phyloP scores from a whole-genome alignment of 2,113 vertebrate species.

The Cichladusa arquata region DNA sequence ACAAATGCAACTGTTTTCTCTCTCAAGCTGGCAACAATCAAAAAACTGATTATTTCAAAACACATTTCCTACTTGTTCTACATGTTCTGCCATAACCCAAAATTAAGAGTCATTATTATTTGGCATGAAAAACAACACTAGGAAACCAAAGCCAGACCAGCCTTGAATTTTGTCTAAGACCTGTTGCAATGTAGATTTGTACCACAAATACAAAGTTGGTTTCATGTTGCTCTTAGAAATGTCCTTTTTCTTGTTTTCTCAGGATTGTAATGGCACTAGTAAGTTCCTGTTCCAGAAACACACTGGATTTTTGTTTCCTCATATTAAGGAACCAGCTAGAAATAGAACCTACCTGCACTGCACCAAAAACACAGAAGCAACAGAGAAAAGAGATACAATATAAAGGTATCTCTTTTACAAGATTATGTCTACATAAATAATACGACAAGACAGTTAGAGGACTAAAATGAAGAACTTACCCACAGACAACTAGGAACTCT shows the following conservation, averaged over 20 bases:
- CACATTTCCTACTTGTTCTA: not conserved
- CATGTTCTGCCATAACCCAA: not conserved
- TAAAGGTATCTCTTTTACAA: rapidly evolving
- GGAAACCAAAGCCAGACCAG: not conserved
- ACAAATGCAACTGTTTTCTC: not conserved
- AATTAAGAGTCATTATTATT: not conserved
- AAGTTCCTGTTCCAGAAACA: not conserved
- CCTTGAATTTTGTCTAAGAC: not conserved
- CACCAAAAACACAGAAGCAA: not conserved
- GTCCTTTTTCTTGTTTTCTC: not conserved
- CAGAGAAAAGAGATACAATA: not conserved
- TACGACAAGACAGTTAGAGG: not conserved
- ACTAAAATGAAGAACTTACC: not conserved
- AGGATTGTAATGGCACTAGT: not conserved
- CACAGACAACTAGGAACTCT: not conserved
- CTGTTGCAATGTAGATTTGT: not conserved
- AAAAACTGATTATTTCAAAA: not conserved
- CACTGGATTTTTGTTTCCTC: rapidly evolving
- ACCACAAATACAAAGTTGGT: not conserved
- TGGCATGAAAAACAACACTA: not conserved
- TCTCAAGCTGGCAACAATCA: not conserved
- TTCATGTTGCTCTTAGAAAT: not conserved
- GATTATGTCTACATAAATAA: not conserved
- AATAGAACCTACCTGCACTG: not conserved
- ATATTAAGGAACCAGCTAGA: not conserved